Conservation (phyloP, 2,888 invertebrate species). For the Orchesellides sinensis region DNA sequence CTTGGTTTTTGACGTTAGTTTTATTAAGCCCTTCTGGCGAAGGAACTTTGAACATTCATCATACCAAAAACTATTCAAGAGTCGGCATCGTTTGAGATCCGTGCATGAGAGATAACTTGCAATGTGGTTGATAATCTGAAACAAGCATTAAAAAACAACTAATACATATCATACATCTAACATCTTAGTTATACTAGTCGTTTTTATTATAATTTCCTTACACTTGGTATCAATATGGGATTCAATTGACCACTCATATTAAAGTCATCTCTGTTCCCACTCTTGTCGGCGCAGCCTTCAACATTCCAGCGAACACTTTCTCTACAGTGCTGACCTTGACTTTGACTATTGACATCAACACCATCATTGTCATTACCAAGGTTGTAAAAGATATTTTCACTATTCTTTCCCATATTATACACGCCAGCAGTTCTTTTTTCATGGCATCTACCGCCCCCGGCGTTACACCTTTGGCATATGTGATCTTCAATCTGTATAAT, state of each 20-base stretch:
- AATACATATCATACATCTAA: not conserved
- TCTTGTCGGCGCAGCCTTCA: not conserved
- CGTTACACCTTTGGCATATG: no score
- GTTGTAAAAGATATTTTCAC: no score
- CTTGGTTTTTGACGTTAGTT: conserved; percentile 13
- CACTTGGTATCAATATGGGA: not conserved
- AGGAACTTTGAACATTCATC: conserved; percentile 51
- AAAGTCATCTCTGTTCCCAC: not conserved
- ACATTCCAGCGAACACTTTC: no score
- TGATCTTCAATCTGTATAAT: no score
- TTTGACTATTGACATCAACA: no score
- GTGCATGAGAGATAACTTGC: conserved; percentile 37
- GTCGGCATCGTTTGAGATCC: conserved; percentile 55
- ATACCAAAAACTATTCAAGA: conserved; percentile 37
- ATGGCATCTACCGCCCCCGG: no score
- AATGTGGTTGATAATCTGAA: conserved; percentile 50
- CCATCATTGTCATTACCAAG: no score
- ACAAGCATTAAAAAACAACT: not conserved
- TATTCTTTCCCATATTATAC: no score
- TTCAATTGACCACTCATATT: not conserved
- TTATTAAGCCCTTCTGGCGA: conserved; percentile 33
- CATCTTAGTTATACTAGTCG: not conserved
- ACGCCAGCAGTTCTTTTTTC: no score
- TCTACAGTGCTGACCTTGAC: no score
- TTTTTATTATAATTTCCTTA: not conserved